Conservation (phyloP, 1,140 invertebrate species). For the Battus philenor region DNA sequence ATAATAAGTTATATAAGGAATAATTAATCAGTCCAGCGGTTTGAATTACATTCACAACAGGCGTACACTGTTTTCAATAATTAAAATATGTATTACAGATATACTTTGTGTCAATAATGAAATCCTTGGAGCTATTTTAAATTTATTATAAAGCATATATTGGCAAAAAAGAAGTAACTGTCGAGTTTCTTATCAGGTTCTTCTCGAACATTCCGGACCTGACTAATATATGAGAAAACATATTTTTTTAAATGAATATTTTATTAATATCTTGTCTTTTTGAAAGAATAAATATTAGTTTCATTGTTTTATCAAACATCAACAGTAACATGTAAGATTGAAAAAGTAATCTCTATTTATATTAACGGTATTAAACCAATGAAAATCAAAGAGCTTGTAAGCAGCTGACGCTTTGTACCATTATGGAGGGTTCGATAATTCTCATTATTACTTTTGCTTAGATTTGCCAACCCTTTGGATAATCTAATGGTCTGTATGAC, state of each 20-base stretch:
- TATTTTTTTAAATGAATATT: too few species aligned
- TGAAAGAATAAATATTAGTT: too few species aligned
- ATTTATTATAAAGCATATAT: not conserved
- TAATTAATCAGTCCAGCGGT: slow-evolving; percentile 10
- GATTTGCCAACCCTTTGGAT: slow-evolving; percentile 68
- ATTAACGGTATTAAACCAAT: too few species aligned
- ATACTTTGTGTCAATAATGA: too few species aligned
- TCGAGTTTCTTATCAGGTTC: too few species aligned
- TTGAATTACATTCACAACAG: not conserved
- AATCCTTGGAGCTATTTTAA: too few species aligned
- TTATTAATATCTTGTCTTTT: too few species aligned
- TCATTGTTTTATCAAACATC: too few species aligned
- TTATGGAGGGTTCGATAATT: slow-evolving; percentile 46
- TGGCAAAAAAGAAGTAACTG: not conserved
- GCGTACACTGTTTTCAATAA: not conserved
- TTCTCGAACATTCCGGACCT: not conserved
- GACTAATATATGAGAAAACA: slow-evolving; percentile 23
- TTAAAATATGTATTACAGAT: too few species aligned
- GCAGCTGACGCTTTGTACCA: slow-evolving; percentile 48
- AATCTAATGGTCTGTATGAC: slow-evolving; percentile 56
- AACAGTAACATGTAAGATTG: too few species aligned
- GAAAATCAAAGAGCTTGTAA: not conserved
- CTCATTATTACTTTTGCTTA: slow-evolving; percentile 50
- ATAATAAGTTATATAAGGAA: slow-evolving; percentile 36
- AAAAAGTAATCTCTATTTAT: too few species aligned